Evolutionary conservation across 1,140 invertebrate genomes (phyloP), one percentile per base, ranked within the genome.

Genomic region (Zaprionus capensis): DNA sequence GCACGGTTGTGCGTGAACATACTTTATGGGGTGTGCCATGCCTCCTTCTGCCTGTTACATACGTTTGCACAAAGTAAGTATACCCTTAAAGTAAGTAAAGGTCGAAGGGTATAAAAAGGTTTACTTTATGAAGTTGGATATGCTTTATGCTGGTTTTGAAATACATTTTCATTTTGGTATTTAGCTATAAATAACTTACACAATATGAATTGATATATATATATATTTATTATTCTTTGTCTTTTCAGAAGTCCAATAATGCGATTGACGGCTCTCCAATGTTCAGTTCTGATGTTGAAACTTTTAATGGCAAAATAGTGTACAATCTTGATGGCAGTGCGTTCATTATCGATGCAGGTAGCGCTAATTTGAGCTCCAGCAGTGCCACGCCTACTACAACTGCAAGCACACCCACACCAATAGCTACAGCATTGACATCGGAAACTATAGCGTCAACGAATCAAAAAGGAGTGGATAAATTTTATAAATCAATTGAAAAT

Each of bases 321-420:
- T 99, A 99, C 95, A 99, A 99, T 94, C 97, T 98, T 2, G 98
- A 99, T 93, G 98, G 98, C 44, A 99, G 98, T 56, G 98, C 98
- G 22, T 99, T 98, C 94, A 99, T 99, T 91, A 98, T 99, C 88
- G 97, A 97, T 91, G 97, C 97, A 64, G 96, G 97, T 86, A 94
- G 96, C 91, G 96, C 97, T 75, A 80, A 77, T 53, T 71, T 71
- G 34, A 81, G 59, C 61, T 74, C 71, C 38, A 59, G 76, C 61
- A 62, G 62, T 59, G 68, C 70, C 53, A 74, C 62, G 46, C 38
- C 74, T 34, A 24, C 2, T 24, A 76, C 59, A 59, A 62, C 68
- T n/a, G 56, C 56, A 5, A 58, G 51, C 53, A 53, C 58, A 44
- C 9, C 49, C 24, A 53, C n/a, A 28, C 11, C 59, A 24, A 26